Evolutionary conservation across 1,140 invertebrate species (phyloP), one percentile per base, ranked within the genome.

Genomic region (Drosophila serrata): DNA sequence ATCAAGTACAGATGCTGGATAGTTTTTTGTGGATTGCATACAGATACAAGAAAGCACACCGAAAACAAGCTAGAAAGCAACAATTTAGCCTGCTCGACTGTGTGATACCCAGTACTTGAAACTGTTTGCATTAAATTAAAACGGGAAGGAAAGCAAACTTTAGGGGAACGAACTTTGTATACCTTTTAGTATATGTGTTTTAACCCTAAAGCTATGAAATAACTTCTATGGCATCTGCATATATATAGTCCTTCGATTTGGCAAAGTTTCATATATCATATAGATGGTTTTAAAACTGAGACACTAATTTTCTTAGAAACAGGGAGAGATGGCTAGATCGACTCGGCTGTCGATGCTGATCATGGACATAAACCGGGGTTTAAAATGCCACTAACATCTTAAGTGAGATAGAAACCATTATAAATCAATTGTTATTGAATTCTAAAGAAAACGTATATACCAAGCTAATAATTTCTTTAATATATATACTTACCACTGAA

Each of bases 1-100:
- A 72, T 73, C 35, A 72, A 73, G 69, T 73, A 73, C 68, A 72
- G 29, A 49, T 58, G 49, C 24, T 72, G 31, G 15, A 43, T 45
- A 56, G 42, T 59, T 33, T 24, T 37, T 29, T 22, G 2, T 19
- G 9, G 15, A 17, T 56, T 56, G 29, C 27, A 53, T 46, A 27
- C 31, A 15, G 2, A 15, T 12, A 19, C 2, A 15, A 12, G 19
- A 51, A 55, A 29, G 24, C 24, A 24, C 24, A 24, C 24, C 2
- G 24, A 19, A 48, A 48, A 60, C 57, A 48, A 48, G 8, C 12
- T 33, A n/a, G 12, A 31, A 17, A 53, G 43, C 51, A 9, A 5
- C 7, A 3, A n/a, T 6, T 1, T 13, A 37, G 51, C 1, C 19
- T 22, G 33, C 31, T 22, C 51, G 33, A 55, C 51, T n/a, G 13